phyloP scores from a whole-genome alignment of 2,888 invertebrate species.

The Cotesia congregata region DNA sequence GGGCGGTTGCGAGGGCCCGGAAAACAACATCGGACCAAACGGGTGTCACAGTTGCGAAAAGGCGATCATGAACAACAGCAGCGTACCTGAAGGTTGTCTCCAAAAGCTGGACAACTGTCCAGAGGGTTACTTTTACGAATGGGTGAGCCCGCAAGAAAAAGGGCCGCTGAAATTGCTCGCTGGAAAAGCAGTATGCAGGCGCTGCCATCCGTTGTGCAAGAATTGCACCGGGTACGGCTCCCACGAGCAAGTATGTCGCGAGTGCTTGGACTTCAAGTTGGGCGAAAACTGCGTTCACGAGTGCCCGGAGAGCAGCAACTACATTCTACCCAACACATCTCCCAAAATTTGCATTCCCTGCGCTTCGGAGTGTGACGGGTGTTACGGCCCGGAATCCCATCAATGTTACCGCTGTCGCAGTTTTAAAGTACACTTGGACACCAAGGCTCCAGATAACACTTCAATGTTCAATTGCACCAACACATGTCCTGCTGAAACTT shows the following conservation, averaged over 20 bases:
- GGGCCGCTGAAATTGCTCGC: slow-evolving; percentile 82
- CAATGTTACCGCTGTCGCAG: slow-evolving; percentile 86
- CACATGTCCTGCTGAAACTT: slow-evolving; percentile 83
- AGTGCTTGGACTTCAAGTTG: slow-evolving; percentile 87
- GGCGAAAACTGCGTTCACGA: slow-evolving; percentile 93
- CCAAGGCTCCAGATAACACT: slow-evolving; percentile 74
- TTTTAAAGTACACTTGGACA: slow-evolving; percentile 78
- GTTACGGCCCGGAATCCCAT: slow-evolving; percentile 81
- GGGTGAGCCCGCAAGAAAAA: slow-evolving; percentile 82
- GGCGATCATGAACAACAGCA: slow-evolving; percentile 86
- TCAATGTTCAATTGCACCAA: slow-evolving; percentile 88
- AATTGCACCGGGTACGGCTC: slow-evolving; percentile 91
- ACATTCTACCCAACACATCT: slow-evolving; percentile 70
- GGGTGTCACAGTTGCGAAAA: slow-evolving; percentile 94
- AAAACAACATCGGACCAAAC: slow-evolving; percentile 82
- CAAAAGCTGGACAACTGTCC: slow-evolving; percentile 88
- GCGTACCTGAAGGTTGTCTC: slow-evolving; percentile 82
- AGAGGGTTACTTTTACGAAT: slow-evolving; percentile 85
- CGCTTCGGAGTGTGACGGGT: slow-evolving; percentile 87
- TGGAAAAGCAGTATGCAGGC: slow-evolving; percentile 89
- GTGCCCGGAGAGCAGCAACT: slow-evolving; percentile 74
- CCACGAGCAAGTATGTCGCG: slow-evolving; percentile 87
- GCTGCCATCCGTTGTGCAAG: slow-evolving; percentile 91
- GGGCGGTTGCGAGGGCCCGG: slow-evolving; percentile 92
- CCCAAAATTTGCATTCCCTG: slow-evolving; percentile 83